These are phyloP conservation scores for Drosophila nigromelanica DNA, from an alignment of 1,140 invertebrate species.

Conservation along the genomic window DNA sequence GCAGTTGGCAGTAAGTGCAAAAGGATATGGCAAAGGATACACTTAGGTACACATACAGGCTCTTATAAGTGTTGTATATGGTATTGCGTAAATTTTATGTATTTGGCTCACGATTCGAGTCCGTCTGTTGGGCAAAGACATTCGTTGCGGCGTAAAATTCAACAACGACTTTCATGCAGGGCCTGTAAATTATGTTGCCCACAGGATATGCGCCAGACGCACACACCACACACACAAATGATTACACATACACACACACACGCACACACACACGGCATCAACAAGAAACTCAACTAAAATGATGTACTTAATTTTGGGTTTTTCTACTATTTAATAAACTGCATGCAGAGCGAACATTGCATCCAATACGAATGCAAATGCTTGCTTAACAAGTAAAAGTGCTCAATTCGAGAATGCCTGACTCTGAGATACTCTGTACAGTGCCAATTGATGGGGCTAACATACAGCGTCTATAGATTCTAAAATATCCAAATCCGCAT, in stretches of 20 bases:
- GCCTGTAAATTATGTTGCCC: slow-evolving; percentile 64
- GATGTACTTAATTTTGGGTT: slow-evolving; percentile 74
- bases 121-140: slow-evolving; percentile 43
- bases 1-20: slow-evolving; percentile 44
- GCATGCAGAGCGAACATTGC: slow-evolving; percentile 44
- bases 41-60: not conserved
- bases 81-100: slow-evolving; percentile 69
- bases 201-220: slow-evolving; percentile 77
- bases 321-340: slow-evolving; percentile 78
- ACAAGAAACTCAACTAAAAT: slow-evolving; percentile 65
- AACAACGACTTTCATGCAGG: slow-evolving; percentile 55
- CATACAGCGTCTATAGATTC: no score
- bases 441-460: no score
- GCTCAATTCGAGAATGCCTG: no score
- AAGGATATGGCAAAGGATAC: slow-evolving; percentile 56
- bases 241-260: not conserved
- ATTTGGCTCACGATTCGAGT: slow-evolving; percentile 77
- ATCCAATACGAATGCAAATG: slow-evolving; percentile 24
- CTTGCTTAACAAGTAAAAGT: slow-evolving; percentile 1
- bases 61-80: slow-evolving; percentile 18
- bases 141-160: slow-evolving; percentile 71
- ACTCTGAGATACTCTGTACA: no score
- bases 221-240: slow-evolving; percentile 17
- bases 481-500: no score
- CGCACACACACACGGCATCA: slow-evolving; percentile 20